Conservation (phyloP, 1,140 invertebrate genomes). For the Sitodiplosis mosellana region DNA sequence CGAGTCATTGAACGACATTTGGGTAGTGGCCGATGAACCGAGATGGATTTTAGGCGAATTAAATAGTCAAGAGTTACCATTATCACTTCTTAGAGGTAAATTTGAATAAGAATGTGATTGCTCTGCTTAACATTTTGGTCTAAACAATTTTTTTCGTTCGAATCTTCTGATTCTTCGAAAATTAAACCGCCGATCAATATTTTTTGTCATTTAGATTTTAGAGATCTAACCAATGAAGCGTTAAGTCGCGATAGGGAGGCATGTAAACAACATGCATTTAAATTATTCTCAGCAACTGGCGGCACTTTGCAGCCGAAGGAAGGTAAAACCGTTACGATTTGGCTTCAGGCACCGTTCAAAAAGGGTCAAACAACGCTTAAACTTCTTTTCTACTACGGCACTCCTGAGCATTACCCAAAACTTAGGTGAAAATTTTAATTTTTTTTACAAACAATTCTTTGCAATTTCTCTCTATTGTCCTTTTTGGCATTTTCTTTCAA, state of each 20-base stretch:
- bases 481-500: constrained; percentile 1
- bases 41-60: constrained; percentile 35
- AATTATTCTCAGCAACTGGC: constrained; percentile 23
- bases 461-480: background rate
- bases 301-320: constrained; percentile 32
- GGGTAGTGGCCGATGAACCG: constrained; percentile 33
- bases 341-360: constrained; percentile 44
- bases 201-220: constrained; percentile 10
- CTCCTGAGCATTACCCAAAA: constrained; percentile 25
- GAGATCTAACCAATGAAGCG: constrained; percentile 18
- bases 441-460: background rate
- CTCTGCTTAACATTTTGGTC: background rate
- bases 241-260: constrained; percentile 27
- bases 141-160: background rate
- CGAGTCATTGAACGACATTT: constrained; percentile 38
- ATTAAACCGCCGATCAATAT: constrained; percentile 7
- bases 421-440: constrained; percentile 23
- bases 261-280: constrained; percentile 30
- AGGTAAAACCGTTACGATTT: constrained; percentile 36
- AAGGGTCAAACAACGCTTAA: constrained; percentile 42
- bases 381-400: constrained; percentile 56
- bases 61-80: constrained; percentile 20
- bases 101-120: constrained; percentile 2
- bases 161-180: background rate
- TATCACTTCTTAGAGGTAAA: constrained; percentile 21